phyloP scores from a whole-genome alignment of 2,888 invertebrate genomes.

The Fragum whitleyi region DNA sequence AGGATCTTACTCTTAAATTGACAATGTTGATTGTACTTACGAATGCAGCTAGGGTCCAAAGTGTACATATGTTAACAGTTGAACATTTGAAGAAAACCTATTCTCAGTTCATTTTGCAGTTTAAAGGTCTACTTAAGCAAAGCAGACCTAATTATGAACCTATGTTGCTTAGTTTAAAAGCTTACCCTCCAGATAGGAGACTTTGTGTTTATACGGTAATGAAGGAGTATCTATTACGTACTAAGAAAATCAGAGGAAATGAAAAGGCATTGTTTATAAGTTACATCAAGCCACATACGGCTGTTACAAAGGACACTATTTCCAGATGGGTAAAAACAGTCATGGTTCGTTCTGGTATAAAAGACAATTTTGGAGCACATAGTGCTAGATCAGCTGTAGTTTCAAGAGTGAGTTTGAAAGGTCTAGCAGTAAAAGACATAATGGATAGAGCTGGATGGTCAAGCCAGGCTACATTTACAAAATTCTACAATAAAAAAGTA shows the following conservation, averaged over 20 bases:
- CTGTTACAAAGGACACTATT: no score
- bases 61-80: slow-evolving; percentile 32
- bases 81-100: slow-evolving; percentile 30
- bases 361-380: slow-evolving; percentile 9
- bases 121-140: slow-evolving; percentile 3
- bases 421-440: no score
- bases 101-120: slow-evolving; percentile 21
- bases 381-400: slow-evolving; percentile 11
- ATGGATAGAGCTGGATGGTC: no score
- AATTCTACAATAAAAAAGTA: no score
- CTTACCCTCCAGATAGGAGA: slow-evolving; percentile 24
- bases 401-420: no score
- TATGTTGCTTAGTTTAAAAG: slow-evolving; percentile 7
- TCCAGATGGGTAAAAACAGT: no score
- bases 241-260: no score
- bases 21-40: slow-evolving; percentile 41
- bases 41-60: slow-evolving; percentile 44
- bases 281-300: no score
- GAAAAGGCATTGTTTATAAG: no score
- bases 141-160: slow-evolving; percentile 12
- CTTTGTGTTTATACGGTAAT: slow-evolving; percentile 14
- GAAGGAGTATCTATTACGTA: background rate
- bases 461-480: no score
- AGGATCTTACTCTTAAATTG: slow-evolving; percentile 48
- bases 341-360: no score